Evolutionary conservation across 2,113 vertebrate species (phyloP).

Genomic region (Oplegnathus fasciatus): DNA sequence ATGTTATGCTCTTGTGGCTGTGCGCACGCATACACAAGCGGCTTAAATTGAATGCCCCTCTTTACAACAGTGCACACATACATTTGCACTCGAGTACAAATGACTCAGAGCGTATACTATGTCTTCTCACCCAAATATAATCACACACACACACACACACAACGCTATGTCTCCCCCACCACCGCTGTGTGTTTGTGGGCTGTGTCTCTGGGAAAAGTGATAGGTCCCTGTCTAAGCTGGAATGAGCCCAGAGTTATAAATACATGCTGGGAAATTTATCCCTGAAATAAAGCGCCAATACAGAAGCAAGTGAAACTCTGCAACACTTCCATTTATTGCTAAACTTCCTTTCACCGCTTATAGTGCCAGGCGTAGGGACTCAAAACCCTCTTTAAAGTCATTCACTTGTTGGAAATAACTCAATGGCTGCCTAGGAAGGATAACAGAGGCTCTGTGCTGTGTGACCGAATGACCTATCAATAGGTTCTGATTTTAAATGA

Average conservation of each 20-base stretch:
- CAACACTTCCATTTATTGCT: conserved; percentile 64
- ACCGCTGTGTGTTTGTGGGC: conserved; percentile 51
- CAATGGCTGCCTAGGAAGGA: neutral
- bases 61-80: conserved; percentile 40
- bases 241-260: conserved; percentile 79
- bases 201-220: conserved; percentile 68
- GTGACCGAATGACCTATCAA: conserved; percentile 53
- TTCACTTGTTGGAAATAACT: conserved; percentile 33
- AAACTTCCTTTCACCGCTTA: conserved; percentile 61
- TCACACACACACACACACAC: conserved; percentile 33
- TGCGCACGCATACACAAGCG: conserved; percentile 6
- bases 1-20: conserved; percentile 15
- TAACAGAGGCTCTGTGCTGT: conserved; percentile 18
- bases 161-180: conserved; percentile 11
- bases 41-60: conserved; percentile 40
- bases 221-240: conserved; percentile 66
- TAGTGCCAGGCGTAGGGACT: conserved; percentile 14
- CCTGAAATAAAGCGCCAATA: conserved; percentile 69
- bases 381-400: conserved; percentile 53
- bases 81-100: conserved; percentile 57
- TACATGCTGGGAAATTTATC: conserved; percentile 74
- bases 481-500: conserved; percentile 47
- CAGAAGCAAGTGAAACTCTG: conserved; percentile 57
- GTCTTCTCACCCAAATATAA: conserved; percentile 46
- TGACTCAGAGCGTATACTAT: conserved; percentile 14